phyloP scores from a whole-genome alignment of 2,797 vertebrate species.

The Dryobates pubescens region DNA sequence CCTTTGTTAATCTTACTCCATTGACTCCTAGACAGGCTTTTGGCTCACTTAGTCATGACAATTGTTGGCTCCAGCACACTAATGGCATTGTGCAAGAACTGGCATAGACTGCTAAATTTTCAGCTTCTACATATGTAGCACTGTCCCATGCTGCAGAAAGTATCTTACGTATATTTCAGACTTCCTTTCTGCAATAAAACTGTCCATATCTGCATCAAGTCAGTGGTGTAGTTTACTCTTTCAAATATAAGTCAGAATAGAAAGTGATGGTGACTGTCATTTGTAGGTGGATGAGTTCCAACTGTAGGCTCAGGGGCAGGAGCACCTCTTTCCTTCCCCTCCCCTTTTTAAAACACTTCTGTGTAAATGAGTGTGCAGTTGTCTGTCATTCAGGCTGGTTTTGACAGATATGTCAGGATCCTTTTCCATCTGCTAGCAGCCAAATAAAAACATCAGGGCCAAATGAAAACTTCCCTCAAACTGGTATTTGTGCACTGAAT shows the following conservation, averaged over 20 bases:
- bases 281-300: neutral
- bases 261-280: neutral
- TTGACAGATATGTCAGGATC: neutral
- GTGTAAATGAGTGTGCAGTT: neutral
- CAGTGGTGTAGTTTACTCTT: neutral
- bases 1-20: neutral
- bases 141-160: neutral
- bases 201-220: neutral
- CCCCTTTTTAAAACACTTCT: neutral
- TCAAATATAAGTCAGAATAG: neutral
- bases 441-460: neutral
- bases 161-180: neutral
- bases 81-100: neutral
- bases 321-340: neutral
- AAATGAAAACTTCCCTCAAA: neutral
- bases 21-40: neutral
- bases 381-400: neutral
- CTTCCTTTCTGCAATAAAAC: neutral
- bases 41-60: neutral
- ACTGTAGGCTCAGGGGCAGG: neutral
- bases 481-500: neutral
- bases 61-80: neutral
- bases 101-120: neutral
- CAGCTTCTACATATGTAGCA: neutral
- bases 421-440: neutral